Percentiles rank a stretch among this genome's conserved stretches.
Conservation (phyloP, 64 coral and sea anemone genomes). For the Stichodactyla helianthus region DNA sequence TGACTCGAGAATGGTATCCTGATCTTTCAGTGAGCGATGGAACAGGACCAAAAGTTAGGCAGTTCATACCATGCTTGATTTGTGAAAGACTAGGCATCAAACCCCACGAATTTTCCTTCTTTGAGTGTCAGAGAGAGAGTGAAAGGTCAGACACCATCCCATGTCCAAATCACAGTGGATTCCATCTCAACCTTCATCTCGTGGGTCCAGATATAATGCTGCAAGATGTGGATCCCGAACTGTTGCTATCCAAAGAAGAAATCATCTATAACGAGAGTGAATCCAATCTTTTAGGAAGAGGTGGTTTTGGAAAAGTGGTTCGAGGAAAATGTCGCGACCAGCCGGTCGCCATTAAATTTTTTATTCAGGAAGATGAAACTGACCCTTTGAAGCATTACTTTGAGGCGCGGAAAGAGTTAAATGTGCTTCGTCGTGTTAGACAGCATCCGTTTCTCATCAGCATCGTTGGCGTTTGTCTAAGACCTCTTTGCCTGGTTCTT, state of each 20-base stretch:
- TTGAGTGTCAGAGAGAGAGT: slow-evolving; percentile 74
- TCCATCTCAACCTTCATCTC: slow-evolving; percentile 60
- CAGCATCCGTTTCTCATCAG: slow-evolving; percentile 92
- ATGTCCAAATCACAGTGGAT: slow-evolving; percentile 65
- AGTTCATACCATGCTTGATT: slow-evolving; percentile 62
- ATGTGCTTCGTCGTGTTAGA: slow-evolving; percentile 76
- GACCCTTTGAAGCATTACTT: slow-evolving; percentile 77
- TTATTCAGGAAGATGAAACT: slow-evolving; percentile 25
- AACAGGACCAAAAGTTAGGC: slow-evolving; percentile 49
- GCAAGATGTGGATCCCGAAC: slow-evolving; percentile 85
- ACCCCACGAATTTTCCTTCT: slow-evolving; percentile 69
- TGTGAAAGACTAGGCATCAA: slow-evolving; percentile 61
- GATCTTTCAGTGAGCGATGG: slow-evolving; percentile 60
- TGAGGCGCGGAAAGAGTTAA: slow-evolving; percentile 86
- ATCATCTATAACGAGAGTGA: slow-evolving; percentile 76
- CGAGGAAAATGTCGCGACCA: slow-evolving; percentile 72
- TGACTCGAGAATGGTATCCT: slow-evolving; percentile 94
- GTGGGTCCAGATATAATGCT: slow-evolving; percentile 90
- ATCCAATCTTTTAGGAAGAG: slow-evolving; percentile 47
- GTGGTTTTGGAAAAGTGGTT: slow-evolving; percentile 83
- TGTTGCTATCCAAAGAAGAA: slow-evolving; percentile 56
- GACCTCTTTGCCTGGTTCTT: slow-evolving; percentile 81
- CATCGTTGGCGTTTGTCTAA: slow-evolving; percentile 82
- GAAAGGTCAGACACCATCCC: slow-evolving; percentile 54
- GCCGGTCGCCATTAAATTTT: slow-evolving; percentile 87